phyloP scores from a whole-genome alignment of 1,140 invertebrate species.

The Scaptodrosophila lebanonensis region DNA sequence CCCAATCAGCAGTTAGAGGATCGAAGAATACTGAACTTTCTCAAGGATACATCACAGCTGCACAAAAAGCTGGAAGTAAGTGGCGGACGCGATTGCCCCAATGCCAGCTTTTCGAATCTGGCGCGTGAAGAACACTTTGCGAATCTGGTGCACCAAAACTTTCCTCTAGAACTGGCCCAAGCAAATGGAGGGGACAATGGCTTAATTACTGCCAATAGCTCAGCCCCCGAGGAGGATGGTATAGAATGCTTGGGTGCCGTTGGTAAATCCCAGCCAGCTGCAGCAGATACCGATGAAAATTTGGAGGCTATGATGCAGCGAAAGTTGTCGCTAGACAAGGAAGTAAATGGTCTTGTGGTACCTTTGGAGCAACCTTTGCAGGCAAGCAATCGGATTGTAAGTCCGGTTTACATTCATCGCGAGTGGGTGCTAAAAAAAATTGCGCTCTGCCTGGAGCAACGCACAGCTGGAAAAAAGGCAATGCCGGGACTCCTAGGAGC shows the following conservation, averaged over 20 bases:
- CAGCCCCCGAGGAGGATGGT: conserved; percentile 50
- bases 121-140: conserved; percentile 76
- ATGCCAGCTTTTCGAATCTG: conserved; percentile 73
- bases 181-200: conserved; percentile 23
- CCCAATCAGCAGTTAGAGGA: conserved; percentile 72
- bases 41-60: conserved; percentile 74
- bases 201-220: conserved; percentile 18
- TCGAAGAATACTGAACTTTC: conserved; percentile 71
- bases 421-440: conserved; percentile 98
- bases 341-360: conserved; percentile 63
- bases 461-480: conserved; percentile 79
- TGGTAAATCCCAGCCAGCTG: conserved; percentile 15
- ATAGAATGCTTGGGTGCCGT: too few species aligned
- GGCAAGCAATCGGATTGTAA: conserved; percentile 36
- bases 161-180: conserved; percentile 43
- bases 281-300: conserved; percentile 63
- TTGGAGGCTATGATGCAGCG: conserved; percentile 71
- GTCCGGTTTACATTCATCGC: conserved; percentile 78
- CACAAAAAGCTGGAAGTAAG: conserved; percentile 75
- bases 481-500: conserved; percentile 52
- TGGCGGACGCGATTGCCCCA: conserved; percentile 71
- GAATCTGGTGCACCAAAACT: conserved; percentile 76
- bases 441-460: conserved; percentile 91
- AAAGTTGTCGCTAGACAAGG: conserved; percentile 70
- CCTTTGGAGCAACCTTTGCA: too few species aligned